A percentile compares a stretch with the other conserved stretches of the same genome.
phyloP scores from a whole-genome alignment of 2,113 vertebrate genomes.

The Marmota monax region DNA sequence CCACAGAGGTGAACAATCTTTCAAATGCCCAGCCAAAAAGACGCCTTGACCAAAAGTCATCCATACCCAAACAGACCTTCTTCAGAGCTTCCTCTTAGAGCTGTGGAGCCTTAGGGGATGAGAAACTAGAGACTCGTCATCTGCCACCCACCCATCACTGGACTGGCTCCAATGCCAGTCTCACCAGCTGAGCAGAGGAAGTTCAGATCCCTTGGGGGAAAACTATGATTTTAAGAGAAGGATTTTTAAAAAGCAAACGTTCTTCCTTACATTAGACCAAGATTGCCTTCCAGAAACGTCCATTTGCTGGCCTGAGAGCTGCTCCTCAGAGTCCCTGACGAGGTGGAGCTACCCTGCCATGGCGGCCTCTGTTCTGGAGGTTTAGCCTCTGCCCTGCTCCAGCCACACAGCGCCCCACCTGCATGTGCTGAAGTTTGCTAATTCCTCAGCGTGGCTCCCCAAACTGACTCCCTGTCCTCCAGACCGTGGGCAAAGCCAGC shows the following conservation, averaged over 20 bases:
- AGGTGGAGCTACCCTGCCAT: too few species aligned
- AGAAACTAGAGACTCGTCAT: fast-evolving
- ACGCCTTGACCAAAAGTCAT: background rate
- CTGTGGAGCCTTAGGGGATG: background rate
- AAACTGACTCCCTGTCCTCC: fast-evolving
- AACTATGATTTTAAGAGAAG: background rate
- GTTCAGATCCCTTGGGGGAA: background rate
- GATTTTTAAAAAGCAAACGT: background rate
- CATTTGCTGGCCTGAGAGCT: fast-evolving
- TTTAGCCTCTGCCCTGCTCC: background rate
- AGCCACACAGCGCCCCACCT: background rate
- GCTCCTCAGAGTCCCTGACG: background rate
- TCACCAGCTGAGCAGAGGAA: background rate
- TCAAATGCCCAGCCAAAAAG: background rate
- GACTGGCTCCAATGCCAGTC: background rate
- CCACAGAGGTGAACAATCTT: background rate
- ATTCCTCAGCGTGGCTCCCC: background rate
- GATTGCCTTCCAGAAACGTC: background rate
- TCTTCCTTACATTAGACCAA: too few species aligned
- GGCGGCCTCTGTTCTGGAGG: too few species aligned
- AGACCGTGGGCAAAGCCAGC: fast-evolving
- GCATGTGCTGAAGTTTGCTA: fast-evolving
- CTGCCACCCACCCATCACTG: too few species aligned
- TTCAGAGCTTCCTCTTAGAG: too few species aligned
- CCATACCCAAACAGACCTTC: too few species aligned